A percentile compares a stretch with the other conserved stretches of the same genome.
Conservation (phyloP, 2,797 vertebrate genomes). For the Acipenser ruthenus region DNA sequence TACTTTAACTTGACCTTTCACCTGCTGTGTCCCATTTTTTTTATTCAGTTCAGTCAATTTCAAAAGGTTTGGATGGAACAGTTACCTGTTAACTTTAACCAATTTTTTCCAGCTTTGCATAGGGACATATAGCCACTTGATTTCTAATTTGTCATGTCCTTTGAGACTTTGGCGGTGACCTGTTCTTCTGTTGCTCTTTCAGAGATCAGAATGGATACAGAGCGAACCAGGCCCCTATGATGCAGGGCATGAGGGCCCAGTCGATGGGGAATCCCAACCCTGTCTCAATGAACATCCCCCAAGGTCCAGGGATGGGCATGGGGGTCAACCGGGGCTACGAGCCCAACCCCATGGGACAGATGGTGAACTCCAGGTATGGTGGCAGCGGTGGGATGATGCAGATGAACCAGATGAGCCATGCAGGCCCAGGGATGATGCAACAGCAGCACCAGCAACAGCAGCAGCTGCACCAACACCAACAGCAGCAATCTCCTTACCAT, state of each 20-base stretch:
- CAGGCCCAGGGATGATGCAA: constrained; percentile 49
- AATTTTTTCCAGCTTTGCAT: no score
- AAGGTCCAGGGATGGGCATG: constrained; percentile 61
- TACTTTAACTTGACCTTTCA: constrained; percentile 7
- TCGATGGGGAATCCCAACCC: constrained; percentile 61
- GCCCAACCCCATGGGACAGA: constrained; percentile 63
- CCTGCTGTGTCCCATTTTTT: constrained; percentile 15
- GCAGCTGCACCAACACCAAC: background rate
- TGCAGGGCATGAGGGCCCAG: constrained; percentile 67
- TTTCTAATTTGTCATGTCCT: no score
- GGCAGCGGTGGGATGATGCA: constrained; percentile 52
- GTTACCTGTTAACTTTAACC: no score
- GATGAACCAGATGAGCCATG: constrained; percentile 53
- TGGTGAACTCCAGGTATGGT: constrained; percentile 63
- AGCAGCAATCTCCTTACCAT: constrained; percentile 71
- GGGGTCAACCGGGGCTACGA: constrained; percentile 74
- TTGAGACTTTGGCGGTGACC: constrained; percentile 12
- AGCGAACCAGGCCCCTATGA: constrained; percentile 59
- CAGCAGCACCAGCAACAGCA: no score
- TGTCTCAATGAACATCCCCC: constrained; percentile 66
- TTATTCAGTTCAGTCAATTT: constrained; percentile 18
- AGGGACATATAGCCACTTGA: no score
- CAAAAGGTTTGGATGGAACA: constrained; percentile 7
- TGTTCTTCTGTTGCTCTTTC: constrained; percentile 17
- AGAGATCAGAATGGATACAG: constrained; percentile 89